Percentiles rank a stretch among this genome's conserved stretches.
phyloP scores from a whole-genome alignment of 1,140 invertebrate genomes.

The Zaprionus tsacasi region DNA sequence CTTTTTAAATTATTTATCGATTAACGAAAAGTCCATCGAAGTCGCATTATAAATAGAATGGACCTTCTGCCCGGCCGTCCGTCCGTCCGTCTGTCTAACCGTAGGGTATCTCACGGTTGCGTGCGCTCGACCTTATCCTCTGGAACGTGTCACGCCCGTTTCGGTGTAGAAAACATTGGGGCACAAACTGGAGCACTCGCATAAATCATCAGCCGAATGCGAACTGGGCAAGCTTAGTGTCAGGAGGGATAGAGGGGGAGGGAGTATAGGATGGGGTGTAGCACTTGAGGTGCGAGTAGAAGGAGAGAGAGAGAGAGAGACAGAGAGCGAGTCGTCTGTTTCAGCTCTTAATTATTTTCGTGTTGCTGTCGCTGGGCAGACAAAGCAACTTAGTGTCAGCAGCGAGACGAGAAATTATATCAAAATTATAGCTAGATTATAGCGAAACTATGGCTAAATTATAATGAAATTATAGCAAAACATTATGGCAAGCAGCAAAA shows the following conservation, averaged over 20 bases:
- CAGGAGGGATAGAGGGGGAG: background rate
- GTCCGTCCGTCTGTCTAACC: too few relatives aligned
- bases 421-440: background rate
- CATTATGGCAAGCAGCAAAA: background rate
- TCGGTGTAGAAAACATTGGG: background rate
- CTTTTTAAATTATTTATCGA: background rate
- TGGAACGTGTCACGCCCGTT: background rate
- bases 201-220: background rate
- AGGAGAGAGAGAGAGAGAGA: too few relatives aligned
- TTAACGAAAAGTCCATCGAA: background rate
- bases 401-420: background rate
- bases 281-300: background rate
- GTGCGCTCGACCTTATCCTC: background rate
- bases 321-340: background rate
- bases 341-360: background rate
- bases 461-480: background rate
- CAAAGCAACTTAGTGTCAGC: background rate
- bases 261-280: background rate
- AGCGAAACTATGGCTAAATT: background rate
- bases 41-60: background rate
- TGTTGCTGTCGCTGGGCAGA: background rate
- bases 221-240: slow-evolving; percentile 3
- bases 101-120: background rate
- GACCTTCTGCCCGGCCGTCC: too few relatives aligned
- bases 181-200: slow-evolving; percentile 1